Conservation (phyloP, 2,888 invertebrate species). For the Dyspetes luteomarginatus region DNA sequence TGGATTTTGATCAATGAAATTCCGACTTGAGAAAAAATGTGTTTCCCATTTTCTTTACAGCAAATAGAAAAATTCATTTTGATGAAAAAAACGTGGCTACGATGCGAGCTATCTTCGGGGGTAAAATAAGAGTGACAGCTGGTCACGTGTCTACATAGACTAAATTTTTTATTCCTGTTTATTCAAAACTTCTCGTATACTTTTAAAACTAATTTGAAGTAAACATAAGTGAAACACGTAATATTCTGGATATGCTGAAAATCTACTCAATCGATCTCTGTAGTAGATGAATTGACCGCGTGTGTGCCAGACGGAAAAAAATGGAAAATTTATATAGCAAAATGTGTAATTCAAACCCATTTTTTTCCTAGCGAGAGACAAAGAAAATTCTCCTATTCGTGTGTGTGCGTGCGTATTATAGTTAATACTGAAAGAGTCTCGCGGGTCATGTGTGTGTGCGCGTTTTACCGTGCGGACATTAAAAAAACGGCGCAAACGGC, state of each 20-base stretch:
- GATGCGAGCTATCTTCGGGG: no score
- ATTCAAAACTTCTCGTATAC: not conserved
- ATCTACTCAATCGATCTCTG: not conserved
- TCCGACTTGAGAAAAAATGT: not conserved
- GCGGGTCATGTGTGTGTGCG: constrained; percentile 9
- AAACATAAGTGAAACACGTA: not conserved
- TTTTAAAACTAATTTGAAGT: not conserved
- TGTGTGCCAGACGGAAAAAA: not conserved
- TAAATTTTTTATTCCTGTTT: no score
- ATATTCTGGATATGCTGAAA: not conserved
- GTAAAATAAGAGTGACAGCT: not conserved
- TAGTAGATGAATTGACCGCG: not conserved
- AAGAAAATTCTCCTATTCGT: constrained; percentile 26
- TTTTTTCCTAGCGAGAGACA: constrained; percentile 40
- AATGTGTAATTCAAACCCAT: constrained; percentile 48
- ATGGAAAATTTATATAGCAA: constrained; percentile 24
- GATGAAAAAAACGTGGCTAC: not conserved
- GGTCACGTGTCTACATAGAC: not conserved
- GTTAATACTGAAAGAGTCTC: not conserved
- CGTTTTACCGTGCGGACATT: constrained; percentile 49
- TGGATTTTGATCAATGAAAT: not conserved
- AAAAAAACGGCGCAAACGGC: constrained; percentile 57
- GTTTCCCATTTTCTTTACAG: no score
- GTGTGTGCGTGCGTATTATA: not conserved
- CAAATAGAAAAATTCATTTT: not conserved